These are phyloP conservation scores for Caenorhabditis sp. DNA, from an alignment of 2,888 invertebrate genomes.

Conservation along the genomic window DNA sequence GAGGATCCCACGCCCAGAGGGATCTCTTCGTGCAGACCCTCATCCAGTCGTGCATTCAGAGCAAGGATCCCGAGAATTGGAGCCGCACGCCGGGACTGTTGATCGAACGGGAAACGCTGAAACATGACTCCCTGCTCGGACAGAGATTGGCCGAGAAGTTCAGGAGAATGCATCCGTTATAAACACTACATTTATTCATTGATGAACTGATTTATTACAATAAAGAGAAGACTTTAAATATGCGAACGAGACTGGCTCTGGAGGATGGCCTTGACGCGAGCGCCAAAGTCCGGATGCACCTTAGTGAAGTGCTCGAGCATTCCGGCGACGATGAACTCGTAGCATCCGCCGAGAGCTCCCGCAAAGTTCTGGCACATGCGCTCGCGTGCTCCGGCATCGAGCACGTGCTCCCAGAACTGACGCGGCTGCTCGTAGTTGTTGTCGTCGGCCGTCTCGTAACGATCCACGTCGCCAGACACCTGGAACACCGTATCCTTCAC, in stretches of 20 bases:
- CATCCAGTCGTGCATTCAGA: constrained; percentile 66
- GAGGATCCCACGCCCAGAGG: constrained; percentile 76
- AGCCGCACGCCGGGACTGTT: constrained; percentile 60
- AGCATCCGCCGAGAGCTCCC: constrained; percentile 84
- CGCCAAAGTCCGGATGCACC: constrained; percentile 56
- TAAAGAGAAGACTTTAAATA: constrained; percentile 31
- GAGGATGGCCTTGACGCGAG: constrained; percentile 42
- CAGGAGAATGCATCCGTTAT: constrained; percentile 52
- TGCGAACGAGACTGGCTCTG: constrained; percentile 39
- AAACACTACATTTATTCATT: constrained; percentile 8
- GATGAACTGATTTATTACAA: constrained; percentile 20
- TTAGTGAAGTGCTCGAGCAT: constrained; percentile 57
- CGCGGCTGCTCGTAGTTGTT: constrained; percentile 92
- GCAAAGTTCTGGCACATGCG: constrained; percentile 88
- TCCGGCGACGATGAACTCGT: constrained; percentile 87
- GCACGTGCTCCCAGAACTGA: constrained; percentile 87
- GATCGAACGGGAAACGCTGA: constrained; percentile 59
- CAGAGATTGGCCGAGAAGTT: constrained; percentile 63
- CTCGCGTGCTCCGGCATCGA: constrained; percentile 85
- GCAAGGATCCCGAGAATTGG: constrained; percentile 63
- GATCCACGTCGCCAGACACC: constrained; percentile 86
- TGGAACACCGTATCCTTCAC: constrained; percentile 81
- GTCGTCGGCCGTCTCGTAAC: constrained; percentile 87
- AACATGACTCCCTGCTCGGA: constrained; percentile 62
- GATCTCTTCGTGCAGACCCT: constrained; percentile 76